phyloP scores from a whole-genome alignment of 2,113 vertebrate genomes.

The Syrrhaptes paradoxus region DNA sequence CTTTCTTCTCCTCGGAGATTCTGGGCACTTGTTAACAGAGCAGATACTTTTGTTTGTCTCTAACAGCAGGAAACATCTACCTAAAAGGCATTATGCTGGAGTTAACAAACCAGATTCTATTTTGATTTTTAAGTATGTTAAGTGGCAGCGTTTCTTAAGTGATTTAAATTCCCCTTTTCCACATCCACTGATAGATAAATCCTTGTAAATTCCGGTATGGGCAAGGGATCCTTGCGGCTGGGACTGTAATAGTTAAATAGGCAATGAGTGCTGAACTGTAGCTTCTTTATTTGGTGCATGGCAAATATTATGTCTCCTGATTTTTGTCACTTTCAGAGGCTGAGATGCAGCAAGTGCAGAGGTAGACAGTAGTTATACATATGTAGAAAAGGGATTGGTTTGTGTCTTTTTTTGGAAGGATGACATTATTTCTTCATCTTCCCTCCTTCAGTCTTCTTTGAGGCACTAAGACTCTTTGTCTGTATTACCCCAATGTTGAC shows the following conservation, averaged over 20 bases:
- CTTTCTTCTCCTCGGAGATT: neutral
- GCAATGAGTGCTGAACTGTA: neutral
- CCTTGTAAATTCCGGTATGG: neutral
- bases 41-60: neutral
- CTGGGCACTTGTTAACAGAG: neutral
- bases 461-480: neutral
- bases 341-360: neutral
- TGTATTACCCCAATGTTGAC: neutral
- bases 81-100: neutral
- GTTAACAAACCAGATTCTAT: neutral
- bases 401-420: neutral
- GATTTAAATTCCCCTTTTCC: neutral
- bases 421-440: neutral
- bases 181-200: neutral
- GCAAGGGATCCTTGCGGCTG: neutral
- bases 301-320: neutral
- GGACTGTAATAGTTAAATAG: neutral
- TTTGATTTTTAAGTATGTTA: neutral
- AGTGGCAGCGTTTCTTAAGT: neutral
- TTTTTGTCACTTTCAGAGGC: neutral
- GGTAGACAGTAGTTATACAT: neutral
- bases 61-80: neutral
- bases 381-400: neutral
- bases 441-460: neutral
- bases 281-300: neutral